These are phyloP conservation scores for Ophthalmolycus amberensis DNA, from an alignment of 2,113 vertebrate species.

Conservation along the genomic window DNA sequence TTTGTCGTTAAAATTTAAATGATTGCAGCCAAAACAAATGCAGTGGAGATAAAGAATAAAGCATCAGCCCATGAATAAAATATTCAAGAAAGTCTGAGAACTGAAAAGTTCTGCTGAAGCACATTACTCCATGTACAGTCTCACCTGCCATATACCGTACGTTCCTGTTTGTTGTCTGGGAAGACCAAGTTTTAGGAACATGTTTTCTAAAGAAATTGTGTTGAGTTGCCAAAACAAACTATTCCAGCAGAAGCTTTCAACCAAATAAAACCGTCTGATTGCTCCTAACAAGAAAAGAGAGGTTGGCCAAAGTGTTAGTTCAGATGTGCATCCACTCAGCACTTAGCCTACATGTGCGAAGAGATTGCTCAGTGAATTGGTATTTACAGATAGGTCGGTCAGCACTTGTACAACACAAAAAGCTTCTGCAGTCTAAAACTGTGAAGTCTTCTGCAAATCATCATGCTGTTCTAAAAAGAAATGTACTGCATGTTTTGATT, in stretches of 20 bases:
- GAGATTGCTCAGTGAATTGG: slow-evolving; percentile 10
- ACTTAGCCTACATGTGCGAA: neutral
- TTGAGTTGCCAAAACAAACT: slow-evolving; percentile 11
- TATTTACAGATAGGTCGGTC: neutral
- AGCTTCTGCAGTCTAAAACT: neutral
- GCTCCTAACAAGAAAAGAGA: neutral
- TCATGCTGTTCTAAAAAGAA: neutral
- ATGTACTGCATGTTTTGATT: neutral
- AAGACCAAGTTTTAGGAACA: neutral
- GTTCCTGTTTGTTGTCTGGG: neutral
- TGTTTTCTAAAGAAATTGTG: neutral
- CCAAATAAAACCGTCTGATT: slow-evolving; percentile 22
- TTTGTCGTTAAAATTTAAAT: neutral
- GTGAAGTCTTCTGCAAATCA: neutral
- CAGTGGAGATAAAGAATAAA: neutral
- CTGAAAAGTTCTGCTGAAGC: neutral
- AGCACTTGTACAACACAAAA: neutral
- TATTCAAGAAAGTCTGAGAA: neutral
- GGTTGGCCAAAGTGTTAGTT: neutral
- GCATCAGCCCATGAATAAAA: neutral
- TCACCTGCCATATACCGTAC: neutral
- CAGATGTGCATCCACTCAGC: neutral
- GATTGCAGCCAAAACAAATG: neutral
- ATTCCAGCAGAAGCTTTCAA: slow-evolving; percentile 15
- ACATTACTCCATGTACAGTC: neutral